A percentile compares a stretch with the other conserved stretches of the same genome.
These are phyloP conservation scores for Pygmarrhopalites habei DNA, from an alignment of 1,140 invertebrate species.

Conservation along the genomic window DNA sequence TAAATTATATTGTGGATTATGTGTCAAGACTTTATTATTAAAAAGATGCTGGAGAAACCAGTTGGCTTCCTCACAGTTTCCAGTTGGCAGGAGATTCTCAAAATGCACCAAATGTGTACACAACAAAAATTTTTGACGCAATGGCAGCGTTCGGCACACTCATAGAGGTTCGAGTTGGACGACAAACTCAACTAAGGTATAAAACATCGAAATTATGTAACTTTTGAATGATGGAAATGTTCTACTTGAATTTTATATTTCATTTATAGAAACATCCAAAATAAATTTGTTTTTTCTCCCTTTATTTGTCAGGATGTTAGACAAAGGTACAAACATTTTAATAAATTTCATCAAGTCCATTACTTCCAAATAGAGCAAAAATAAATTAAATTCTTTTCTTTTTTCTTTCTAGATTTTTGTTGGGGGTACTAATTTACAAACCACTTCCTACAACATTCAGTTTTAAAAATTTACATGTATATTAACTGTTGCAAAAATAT, in stretches of 20 bases:
- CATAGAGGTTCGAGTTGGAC: constrained; percentile 61
- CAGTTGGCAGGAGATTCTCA: constrained; percentile 47
- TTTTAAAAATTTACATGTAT: too few relatives aligned
- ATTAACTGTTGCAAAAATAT: too few relatives aligned
- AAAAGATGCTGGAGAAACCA: constrained; percentile 66
- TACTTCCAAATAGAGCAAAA: too few relatives aligned
- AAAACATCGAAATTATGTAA: not conserved
- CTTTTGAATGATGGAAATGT: not conserved
- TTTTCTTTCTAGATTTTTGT: too few relatives aligned
- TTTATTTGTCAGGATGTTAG: constrained; percentile 79
- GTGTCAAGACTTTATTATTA: not conserved
- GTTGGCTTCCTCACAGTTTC: constrained; percentile 50
- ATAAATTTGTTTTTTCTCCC: constrained; percentile 39
- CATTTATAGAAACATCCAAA: not conserved
- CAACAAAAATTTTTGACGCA: constrained; percentile 56
- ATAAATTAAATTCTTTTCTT: too few relatives aligned
- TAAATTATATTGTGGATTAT: too few relatives aligned
- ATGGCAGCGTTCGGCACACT: constrained; percentile 57
- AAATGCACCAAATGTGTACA: constrained; percentile 56
- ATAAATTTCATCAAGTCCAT: too few relatives aligned
- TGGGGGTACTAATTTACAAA: too few relatives aligned
- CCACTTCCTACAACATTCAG: too few relatives aligned
- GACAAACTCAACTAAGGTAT: constrained; percentile 44
- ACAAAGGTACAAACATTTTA: constrained; percentile 62
- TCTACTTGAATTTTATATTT: too few relatives aligned